Percentiles rank a stretch among this genome's conserved stretches.
Evolutionary conservation across 2,113 vertebrate species (phyloP).

Genomic region (Butorides virescens): DNA sequence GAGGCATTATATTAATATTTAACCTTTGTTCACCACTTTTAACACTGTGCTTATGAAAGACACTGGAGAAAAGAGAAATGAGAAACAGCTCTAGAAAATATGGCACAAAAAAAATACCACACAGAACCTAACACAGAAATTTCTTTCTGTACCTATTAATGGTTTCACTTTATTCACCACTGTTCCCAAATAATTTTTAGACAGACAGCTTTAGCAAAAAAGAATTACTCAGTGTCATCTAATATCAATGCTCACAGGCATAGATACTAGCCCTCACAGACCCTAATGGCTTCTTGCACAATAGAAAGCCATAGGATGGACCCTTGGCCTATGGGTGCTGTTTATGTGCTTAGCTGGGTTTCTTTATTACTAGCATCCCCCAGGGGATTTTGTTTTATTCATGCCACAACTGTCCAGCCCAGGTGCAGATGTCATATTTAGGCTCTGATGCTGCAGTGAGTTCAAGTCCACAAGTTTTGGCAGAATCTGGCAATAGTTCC

Average conservation of each 20-base stretch:
- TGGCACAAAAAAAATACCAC: background rate
- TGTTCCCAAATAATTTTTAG: background rate
- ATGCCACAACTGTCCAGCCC: background rate
- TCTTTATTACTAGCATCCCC: background rate
- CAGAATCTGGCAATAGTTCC: background rate
- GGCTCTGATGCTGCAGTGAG: background rate
- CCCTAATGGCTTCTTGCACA: background rate
- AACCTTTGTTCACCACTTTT: constrained; percentile 1
- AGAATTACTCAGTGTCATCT: background rate
- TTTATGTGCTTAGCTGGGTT: background rate
- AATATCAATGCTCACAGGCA: background rate
- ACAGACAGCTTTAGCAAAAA: background rate
- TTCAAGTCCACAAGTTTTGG: background rate
- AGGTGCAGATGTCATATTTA: background rate
- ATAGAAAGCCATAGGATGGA: background rate
- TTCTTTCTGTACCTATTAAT: background rate
- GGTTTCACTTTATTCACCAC: background rate
- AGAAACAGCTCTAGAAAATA: background rate
- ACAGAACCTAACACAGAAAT: background rate
- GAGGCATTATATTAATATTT: background rate
- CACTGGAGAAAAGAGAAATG: background rate
- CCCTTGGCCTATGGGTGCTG: background rate
- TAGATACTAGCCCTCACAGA: background rate
- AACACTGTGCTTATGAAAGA: background rate
- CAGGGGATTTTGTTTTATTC: constrained; percentile 14